Evolutionary conservation across 2,797 vertebrate species (phyloP).

Genomic region (Falco columbarius): DNA sequence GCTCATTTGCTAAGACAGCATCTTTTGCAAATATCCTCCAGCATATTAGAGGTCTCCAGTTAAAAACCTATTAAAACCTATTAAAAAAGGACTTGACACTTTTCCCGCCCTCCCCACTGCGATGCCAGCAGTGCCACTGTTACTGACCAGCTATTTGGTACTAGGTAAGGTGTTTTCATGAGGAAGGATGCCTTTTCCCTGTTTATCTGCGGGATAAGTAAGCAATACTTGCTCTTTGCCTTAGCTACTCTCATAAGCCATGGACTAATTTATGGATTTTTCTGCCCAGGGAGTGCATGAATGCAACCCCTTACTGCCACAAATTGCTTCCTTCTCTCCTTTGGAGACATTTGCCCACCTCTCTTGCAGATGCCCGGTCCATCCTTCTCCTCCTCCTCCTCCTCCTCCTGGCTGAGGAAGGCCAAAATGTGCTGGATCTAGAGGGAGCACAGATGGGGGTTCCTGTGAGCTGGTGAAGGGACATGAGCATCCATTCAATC

Average conservation of each 20-base stretch:
- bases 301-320: neutral
- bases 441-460: too few relatives aligned
- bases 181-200: neutral
- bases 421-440: neutral
- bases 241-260: neutral
- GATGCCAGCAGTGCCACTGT: neutral
- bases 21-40: neutral
- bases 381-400: neutral
- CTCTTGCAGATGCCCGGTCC: neutral
- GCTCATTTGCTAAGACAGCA: neutral
- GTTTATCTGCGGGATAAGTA: neutral
- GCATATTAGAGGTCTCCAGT: neutral
- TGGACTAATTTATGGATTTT: neutral
- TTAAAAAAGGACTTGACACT: neutral
- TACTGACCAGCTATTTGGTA: neutral
- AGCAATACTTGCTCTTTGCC: neutral
- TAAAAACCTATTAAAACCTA: neutral
- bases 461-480: fast-evolving
- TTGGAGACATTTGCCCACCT: neutral
- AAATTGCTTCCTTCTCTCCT: neutral
- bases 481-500: neutral
- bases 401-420: neutral
- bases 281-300: neutral
- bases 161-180: neutral
- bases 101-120: neutral